Evolutionary conservation across 2,888 invertebrate genomes (phyloP), one percentile per base, ranked within the genome.

Genomic region (Eudasyphora cyanicolor): DNA sequence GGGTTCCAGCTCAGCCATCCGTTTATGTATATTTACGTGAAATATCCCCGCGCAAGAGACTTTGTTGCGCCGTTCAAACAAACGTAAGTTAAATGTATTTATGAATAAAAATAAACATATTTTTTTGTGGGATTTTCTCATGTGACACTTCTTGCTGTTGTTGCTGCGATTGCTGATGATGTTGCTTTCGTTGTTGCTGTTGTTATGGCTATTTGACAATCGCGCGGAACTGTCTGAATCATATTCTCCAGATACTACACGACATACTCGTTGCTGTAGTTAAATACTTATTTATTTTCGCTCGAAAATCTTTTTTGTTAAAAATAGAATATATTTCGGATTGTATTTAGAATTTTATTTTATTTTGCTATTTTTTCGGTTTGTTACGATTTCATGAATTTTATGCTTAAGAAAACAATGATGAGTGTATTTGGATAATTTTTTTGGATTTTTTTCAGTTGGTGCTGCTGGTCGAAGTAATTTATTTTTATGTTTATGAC

Each of bases 191-290:
- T 69, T 79, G 10, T 49, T 38, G 29, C 62, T 45, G 42, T 17
- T 67, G n/a, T n/a, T n/a, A n/a, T n/a, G 32, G 12, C 14, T 2
- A 5, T 24, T 69, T 17, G 69, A 69, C 27, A 51, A 17, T 69
- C 51, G 49, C 42, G 42, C 17, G 64, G 70, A 74, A 82, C 76
- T n/a, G n/a, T n/a, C n/a, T 83, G 76, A 76, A 12, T 77, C 79
- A 83, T 77, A 45, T 81, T 84, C 67, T 84, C 84, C 84, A 84
- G 84, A 38, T 42, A n/a, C n/a, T n/a, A 73, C 38, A 38, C 64
- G 21, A n/a, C 21, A 32, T 64, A 38, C 64, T 17, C 64, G 35
- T 7, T 35, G 21, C 38, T 77, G 77, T 73, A 38, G 64, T 54
- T 71, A 42, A 62, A 62, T 76, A 54, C 29, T 60, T 64, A 27